Conservation (phyloP, 1,140 invertebrate genomes). For the Pararge aegeria region DNA sequence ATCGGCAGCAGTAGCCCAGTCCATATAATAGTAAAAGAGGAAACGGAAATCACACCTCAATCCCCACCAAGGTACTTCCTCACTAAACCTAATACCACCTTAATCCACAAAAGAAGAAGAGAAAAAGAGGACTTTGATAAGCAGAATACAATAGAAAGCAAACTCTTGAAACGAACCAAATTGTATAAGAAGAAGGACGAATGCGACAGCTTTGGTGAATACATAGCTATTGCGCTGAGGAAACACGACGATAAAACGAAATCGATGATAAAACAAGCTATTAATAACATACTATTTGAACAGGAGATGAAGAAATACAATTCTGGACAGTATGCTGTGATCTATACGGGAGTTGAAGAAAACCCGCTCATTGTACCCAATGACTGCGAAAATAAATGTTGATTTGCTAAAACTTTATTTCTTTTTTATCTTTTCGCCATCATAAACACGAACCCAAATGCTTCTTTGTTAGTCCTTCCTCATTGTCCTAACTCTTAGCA, state of each 20-base stretch:
- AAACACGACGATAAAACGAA: slow-evolving; percentile 68
- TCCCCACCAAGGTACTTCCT: slow-evolving; percentile 6
- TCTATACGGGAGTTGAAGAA: slow-evolving; percentile 43
- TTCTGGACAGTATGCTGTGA: slow-evolving; percentile 39
- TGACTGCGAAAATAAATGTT: slow-evolving; percentile 17
- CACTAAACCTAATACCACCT: slow-evolving; percentile 31
- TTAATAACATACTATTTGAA: slow-evolving; percentile 72
- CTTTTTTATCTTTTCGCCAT: too few species aligned
- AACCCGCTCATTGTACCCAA: slow-evolving; percentile 56
- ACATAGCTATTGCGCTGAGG: slow-evolving; percentile 63
- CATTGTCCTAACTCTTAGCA: too few species aligned
- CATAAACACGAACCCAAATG: too few species aligned
- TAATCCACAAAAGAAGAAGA: slow-evolving; percentile 32
- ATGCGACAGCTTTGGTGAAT: slow-evolving; percentile 68
- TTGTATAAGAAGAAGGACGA: slow-evolving; percentile 60
- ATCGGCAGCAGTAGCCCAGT: slow-evolving; percentile 11
- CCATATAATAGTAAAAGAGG: slow-evolving; percentile 47
- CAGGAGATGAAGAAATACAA: slow-evolving; percentile 71
- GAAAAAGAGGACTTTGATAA: slow-evolving; percentile 12
- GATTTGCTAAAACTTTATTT: too few species aligned
- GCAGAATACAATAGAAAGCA: slow-evolving; percentile 26
- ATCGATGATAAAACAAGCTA: slow-evolving; percentile 72
- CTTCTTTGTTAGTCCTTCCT: too few species aligned
- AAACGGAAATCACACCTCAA: slow-evolving; percentile 28
- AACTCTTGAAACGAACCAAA: slow-evolving; percentile 42